phyloP scores from a whole-genome alignment of 1,140 invertebrate genomes.

The Drosophila navojoa region DNA sequence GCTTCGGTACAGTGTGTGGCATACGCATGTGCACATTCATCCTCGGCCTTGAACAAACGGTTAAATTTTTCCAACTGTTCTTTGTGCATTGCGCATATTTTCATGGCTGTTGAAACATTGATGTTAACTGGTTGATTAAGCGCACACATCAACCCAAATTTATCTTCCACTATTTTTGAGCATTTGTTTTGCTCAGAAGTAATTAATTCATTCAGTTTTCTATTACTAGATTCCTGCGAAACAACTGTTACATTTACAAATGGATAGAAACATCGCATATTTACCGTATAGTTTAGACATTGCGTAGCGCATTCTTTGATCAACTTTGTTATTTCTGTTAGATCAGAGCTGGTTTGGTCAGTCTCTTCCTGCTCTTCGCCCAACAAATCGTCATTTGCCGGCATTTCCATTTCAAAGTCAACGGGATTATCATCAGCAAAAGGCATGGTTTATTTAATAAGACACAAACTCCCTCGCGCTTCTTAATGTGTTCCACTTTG shows the following conservation, averaged over 20 bases:
- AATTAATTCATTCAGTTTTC: background rate
- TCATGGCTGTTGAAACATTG: background rate
- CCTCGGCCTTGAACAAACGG: background rate
- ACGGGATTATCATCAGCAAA: slow-evolving; percentile 9
- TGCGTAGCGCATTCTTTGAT: background rate
- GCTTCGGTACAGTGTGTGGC: slow-evolving; percentile 17
- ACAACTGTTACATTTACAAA: background rate
- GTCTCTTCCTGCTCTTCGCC: background rate
- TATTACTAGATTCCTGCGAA: slow-evolving; percentile 1
- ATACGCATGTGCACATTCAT: slow-evolving; percentile 15
- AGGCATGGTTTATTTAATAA: slow-evolving; percentile 2
- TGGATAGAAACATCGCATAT: background rate
- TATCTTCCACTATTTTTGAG: background rate
- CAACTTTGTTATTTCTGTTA: background rate
- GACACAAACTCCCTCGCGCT: background rate
- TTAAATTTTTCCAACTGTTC: slow-evolving; percentile 16
- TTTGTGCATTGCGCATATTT: slow-evolving; percentile 4
- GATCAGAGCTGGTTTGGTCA: too few relatives aligned
- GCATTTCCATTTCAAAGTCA: background rate
- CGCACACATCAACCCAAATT: slow-evolving; percentile 3
- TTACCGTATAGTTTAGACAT: slow-evolving; percentile 9
- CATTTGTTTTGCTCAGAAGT: background rate
- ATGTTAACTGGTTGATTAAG: background rate
- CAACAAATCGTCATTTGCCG: background rate
- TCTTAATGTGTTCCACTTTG: too few relatives aligned